These are phyloP conservation scores for Crenuchus spilurus DNA, from an alignment of 2,797 vertebrate genomes.

Conservation along the genomic window DNA sequence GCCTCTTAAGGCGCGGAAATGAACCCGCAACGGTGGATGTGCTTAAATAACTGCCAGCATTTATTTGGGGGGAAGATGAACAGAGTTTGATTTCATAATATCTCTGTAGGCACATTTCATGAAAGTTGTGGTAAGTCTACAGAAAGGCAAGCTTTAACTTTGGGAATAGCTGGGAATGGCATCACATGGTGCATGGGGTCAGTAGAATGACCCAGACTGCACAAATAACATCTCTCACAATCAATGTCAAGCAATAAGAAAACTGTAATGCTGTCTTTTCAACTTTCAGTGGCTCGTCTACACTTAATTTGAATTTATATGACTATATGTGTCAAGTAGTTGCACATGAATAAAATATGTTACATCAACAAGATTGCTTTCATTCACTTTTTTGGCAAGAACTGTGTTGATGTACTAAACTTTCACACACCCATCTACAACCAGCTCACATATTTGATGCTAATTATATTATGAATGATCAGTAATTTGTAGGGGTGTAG, in stretches of 20 bases:
- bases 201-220: background rate
- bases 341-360: too few species aligned
- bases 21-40: slow-evolving; percentile 53
- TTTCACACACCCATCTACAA: too few species aligned
- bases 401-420: too few species aligned
- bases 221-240: background rate
- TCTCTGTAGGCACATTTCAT: slow-evolving; percentile 16
- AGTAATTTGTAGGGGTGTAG: too few species aligned
- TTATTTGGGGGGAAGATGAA: slow-evolving; percentile 41
- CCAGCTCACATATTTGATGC: too few species aligned
- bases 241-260: background rate
- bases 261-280: background rate
- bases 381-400: too few species aligned
- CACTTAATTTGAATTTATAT: too few species aligned
- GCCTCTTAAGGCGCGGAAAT: slow-evolving; percentile 63
- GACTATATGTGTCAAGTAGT: too few species aligned
- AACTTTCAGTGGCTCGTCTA: too few species aligned
- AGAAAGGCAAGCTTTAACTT: slow-evolving; percentile 14
- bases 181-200: background rate
- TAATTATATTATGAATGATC: too few species aligned
- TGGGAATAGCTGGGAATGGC: background rate
- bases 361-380: too few species aligned
- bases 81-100: slow-evolving; percentile 50
- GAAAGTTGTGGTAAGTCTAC: slow-evolving; percentile 25
- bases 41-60: slow-evolving; percentile 50